Evolutionary conservation across 2,888 invertebrate genomes (phyloP), one percentile per base, ranked within the genome.

Genomic region (Candidula unifasciata): DNA sequence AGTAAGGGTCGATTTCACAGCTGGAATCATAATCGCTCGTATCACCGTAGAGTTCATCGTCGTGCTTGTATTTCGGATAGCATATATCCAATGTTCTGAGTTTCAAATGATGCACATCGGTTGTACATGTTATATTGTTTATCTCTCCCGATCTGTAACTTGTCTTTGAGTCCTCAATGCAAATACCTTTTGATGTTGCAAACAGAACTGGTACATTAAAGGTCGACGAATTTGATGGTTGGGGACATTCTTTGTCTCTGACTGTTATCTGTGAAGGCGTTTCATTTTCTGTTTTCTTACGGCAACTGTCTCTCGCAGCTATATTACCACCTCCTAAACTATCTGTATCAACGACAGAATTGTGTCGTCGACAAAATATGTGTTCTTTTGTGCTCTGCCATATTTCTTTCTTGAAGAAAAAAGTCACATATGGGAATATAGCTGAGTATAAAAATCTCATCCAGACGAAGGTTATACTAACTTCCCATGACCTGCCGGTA

Each of bases 11-110:
- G 21, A 88, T 79, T 78, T 92, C 91, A 71, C 89, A 88, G 69
- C 89, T 88, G 3, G 91, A 92, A 86, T 92, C 92, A 85, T 92
- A 92, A 86, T 92, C 92, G 86, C 92, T 93, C 44, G 92, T 92
- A 71, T 92, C 92, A 21, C 88, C 90, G 77, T 89, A 88, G 3
- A 89, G 64, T 21, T 85, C 88, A 57, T 91, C 87, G 3, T 89
- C 74, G 33, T 82, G 68, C 37, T 89, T 88, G 60, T 89, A 89
- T 37, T 88, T 89, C 10, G 91, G 90, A 27, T 90, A 91, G 27
- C 88, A 80, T 16, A 93, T 92, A 87, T 93, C 93, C 88, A 92
- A 91, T 82, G 91, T 90, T 74, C 87, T 89, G 8, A 90, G 89
- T 64, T 88, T 89, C 74, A 85, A 80, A 24, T 80, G 21, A 73